These are phyloP conservation scores for Blennius ocellaris DNA, from an alignment of 2,113 vertebrate genomes.

Conservation along the genomic window DNA sequence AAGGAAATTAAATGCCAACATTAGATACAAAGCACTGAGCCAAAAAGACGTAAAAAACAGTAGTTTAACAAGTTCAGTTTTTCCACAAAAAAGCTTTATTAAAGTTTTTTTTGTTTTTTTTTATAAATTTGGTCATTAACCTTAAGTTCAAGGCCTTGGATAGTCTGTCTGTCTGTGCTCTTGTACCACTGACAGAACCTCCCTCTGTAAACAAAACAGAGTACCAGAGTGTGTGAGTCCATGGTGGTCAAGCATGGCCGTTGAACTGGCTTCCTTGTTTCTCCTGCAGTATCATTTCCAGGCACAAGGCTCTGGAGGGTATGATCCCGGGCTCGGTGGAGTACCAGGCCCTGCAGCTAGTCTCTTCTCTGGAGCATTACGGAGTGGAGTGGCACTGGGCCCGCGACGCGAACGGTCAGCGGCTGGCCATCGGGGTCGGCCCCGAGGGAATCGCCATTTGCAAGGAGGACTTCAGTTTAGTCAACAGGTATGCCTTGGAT, in stretches of 20 bases:
- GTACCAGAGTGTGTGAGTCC: not conserved
- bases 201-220: not conserved
- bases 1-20: not conserved
- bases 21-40: not conserved
- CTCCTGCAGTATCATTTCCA: conserved; percentile 86
- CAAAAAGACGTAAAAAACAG: no score
- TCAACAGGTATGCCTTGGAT: conserved; percentile 87
- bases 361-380: conserved; percentile 92
- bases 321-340: conserved; percentile 89
- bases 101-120: no score
- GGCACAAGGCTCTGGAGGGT: conserved; percentile 93
- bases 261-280: not conserved
- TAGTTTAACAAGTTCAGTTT: no score
- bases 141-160: conserved; percentile 15
- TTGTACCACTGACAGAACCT: conserved; percentile 9
- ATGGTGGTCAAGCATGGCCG: no score
- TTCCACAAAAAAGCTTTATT: not conserved
- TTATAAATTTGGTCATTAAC: no score
- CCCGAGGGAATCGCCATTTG: conserved; percentile 95
- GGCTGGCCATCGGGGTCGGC: conserved; percentile 92
- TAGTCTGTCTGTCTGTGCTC: conserved; percentile 13
- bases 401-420: conserved; percentile 90
- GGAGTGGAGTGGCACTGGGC: conserved; percentile 97
- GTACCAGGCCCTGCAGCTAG: conserved; percentile 94
- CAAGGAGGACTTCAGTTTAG: conserved; percentile 92